These are phyloP conservation scores for Oreamnos americanus DNA, from an alignment of 2,113 vertebrate genomes.

Conservation along the genomic window DNA sequence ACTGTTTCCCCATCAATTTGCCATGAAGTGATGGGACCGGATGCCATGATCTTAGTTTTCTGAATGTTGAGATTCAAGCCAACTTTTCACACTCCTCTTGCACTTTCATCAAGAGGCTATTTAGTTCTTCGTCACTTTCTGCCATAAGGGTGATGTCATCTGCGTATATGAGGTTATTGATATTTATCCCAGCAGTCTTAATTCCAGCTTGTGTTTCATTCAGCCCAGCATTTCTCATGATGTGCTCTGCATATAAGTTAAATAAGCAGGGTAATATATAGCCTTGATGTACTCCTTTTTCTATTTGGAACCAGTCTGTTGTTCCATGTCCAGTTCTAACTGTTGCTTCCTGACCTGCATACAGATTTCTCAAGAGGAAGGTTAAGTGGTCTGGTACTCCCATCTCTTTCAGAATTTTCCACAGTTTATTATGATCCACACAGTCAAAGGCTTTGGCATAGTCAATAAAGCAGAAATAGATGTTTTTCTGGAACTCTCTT, in stretches of 20 bases:
- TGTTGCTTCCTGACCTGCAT: neutral
- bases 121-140: neutral
- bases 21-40: accelerated
- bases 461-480: neutral
- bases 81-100: neutral
- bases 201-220: neutral
- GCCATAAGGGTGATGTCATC: neutral
- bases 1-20: neutral
- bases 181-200: neutral
- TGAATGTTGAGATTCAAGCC: neutral
- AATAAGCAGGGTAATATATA: neutral
- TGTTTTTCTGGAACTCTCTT: neutral
- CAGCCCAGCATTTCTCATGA: neutral
- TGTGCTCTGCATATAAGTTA: neutral
- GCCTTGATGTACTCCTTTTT: neutral
- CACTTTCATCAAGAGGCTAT: neutral
- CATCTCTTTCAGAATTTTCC: neutral
- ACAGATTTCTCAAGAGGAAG: neutral
- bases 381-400: neutral
- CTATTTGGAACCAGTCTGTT: neutral
- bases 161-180: neutral
- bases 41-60: neutral
- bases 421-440: neutral
- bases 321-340: neutral
- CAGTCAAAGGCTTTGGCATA: neutral